Evolutionary conservation across 2,113 vertebrate species (phyloP), one percentile per base, ranked within the genome.

Genomic region (Lutjanus erythropterus): DNA sequence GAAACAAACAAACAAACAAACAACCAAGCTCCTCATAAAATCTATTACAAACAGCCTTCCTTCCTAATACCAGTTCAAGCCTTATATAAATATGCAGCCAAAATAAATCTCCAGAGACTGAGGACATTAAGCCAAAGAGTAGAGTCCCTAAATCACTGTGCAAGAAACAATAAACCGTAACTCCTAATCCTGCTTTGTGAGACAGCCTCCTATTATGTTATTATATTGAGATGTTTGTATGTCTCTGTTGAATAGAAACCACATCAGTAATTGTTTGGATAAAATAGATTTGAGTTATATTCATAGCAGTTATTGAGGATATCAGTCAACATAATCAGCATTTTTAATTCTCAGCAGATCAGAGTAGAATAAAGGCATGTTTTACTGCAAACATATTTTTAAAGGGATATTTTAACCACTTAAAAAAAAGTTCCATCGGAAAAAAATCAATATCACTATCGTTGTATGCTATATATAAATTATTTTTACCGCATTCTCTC

Each of bases 181-280:
- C 18, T 58, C 64, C 64, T 78, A 67, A 74, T 61, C 66, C 64
- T 68, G 65, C 72, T 83, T 47, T 67, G 73, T 49, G 25, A 66
- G 65, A 71, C 15, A 12, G 49, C 31, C 31, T 25, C 9, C 49
- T 69, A 3, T 64, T 81, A 49, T 72, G 67, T 6, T 21, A 47
- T 47, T 47, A 47, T 8, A 15, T 2, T 1, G 55, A 50, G 49
- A 6, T 65, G 39, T 61, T 64, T 55, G 33, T 52, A 19, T 21
- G 55, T 74, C 6, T 56, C 9, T 44, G 27, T 3, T 70, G 41
- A 69, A 58, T 7, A 39, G 18, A 69, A 74, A 23, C 23, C 39
- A 19, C 2, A 9, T 49, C 25, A 27, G 35, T 23, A 41, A 53
- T 56, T 75, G 39, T 72, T 42, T 31, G 35, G 47, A 67, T 77